Evolutionary conservation across 1,140 invertebrate genomes (phyloP), one percentile per base, ranked within the genome.

Genomic region (Diorhabda sublineata): DNA sequence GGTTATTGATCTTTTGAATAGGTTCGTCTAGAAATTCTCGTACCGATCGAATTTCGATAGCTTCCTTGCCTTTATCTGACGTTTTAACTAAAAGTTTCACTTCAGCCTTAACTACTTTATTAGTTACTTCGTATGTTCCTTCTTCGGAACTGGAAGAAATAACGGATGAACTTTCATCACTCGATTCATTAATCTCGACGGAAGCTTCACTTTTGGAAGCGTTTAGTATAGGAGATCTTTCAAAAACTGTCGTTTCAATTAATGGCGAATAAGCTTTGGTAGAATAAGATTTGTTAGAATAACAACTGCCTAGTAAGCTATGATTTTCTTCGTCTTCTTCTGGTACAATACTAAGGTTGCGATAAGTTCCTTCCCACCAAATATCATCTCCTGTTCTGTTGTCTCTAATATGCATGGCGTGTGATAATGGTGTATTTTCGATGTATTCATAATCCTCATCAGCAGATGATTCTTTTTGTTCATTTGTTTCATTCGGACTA

Each of bases 1-100:
- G 8, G 58, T 73, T 67, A 26, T 45, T 4, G 4, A 6, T 58
- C 8, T 26, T 68, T 42, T 68, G 68, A 60, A 59, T 52, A 2
- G 67, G 62, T n/a, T 69, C 67, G 61, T 83, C 81, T 57, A 83
- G 69, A 78, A 84, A 84, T 69, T 85, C 83, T 60, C 80, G 72
- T 52, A 85, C 80, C 52, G 83, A 85, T 67, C 83, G 76, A 61
- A 86, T 84, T 77, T 86, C 85, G 58, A 86, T 83, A 64, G 81
- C 82, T 71, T 85, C 84, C 77, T 81, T 82, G 7, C 84, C 84
- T 72, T 75, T 72, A 62, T 85, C 83, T 26, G 77, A 76, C 3
- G 84, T 84, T 80, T 82, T 83, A 1, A 86, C 84, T 56, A 85
- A 69, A 3, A 86, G 75, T 75, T 85, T 86, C 7, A 85, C 81